Base-by-base conservation (phyloP, 1,140 invertebrate genomes). In the Drosophila lacertosa region DNA sequence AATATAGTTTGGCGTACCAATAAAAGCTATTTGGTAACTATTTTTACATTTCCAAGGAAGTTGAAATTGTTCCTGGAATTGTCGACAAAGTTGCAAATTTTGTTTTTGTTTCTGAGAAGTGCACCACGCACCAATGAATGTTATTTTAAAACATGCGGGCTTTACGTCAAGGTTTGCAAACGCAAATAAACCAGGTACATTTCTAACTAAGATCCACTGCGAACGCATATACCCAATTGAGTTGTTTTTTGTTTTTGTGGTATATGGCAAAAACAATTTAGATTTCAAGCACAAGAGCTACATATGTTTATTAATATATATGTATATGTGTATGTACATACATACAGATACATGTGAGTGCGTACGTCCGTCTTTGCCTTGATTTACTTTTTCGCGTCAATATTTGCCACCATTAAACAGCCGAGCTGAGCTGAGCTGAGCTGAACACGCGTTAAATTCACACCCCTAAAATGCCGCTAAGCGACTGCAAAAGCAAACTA, bases 391-490 rank as follows among this genome's bases (percentile, higher is more conserved):
- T 74, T 55, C 24, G 16, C 58, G 53, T 58, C 50, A 74, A 74
- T 73, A 73, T 73, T 73, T 73, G 29, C 45, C 20, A 4, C 26
- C 7, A 20, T 29, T 37, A 64, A 48, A 70, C 67, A 65, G 29
- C 33, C 33, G 22, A 44, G 24, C 54, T 15, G 26, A 29, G 47
- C n/a, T 18, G n/a, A 24, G 37, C n/a, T 9, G 42, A 54, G 50
- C 42, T 74, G 67, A 48, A 16, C 47, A 54, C 54, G 78, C 59
- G 72, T 60, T 26, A 83, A 73, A 66, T 68, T 86, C 76, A 86
- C 81, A 86, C 80, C 66, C 63, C 55, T 53, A 37, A 83, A 84
- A 62, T 67, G 71, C 32, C 72, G 63, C 62, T 79, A 65, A 73
- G 37, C 55, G 63, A 58, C 64, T 57, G 64, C 63, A 40, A 53